Evolutionary conservation across 2,888 invertebrate species (phyloP), one percentile per base, ranked within the genome.

Genomic region (Lasioglossum calceatum): DNA sequence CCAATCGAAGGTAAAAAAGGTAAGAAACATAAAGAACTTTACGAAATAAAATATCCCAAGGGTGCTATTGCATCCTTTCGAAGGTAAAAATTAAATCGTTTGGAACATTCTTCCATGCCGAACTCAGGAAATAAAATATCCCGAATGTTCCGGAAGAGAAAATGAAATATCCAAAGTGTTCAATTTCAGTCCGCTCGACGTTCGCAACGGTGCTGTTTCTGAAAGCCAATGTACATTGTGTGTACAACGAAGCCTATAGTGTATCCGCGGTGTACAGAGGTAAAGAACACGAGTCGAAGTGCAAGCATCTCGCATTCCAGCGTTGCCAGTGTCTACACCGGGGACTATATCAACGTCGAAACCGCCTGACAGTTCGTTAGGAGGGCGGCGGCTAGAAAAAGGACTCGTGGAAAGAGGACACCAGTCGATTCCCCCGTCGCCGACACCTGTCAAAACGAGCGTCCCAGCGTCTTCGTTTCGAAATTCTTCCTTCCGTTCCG

Each of bases 401-500:
- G 50, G 19, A 23, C 61, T 87, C 84, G n/a, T 12, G 44, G 64
- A 77, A 79, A 79, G 79, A 5, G 16, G 54, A 61, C 64, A 71
- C 77, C 44, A n/a, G 71, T 39, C 58, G 70, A 78, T 82, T 83
- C 78, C 67, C 19, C 67, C 61, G 32, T 67, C 36, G 32, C 2
- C 67, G 36, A 67, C 67, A 36, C 70, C 70, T 70, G 70, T 70
- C 70, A 70, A 70, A 70, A 39, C 36, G 39, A 70, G 3, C 70
- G 70, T 42, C 32, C 77, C 61, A 7, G 76, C 87, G 90, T 88
- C 32, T 58, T 32, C 81, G 82, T 87, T 89, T 88, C 89, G 89
- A 90, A 87, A 88, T 87, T 86, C 86, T 89, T 89, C 90, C 90
- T 88, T 87, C 82, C 79, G 77, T 80, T 87, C 67, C 23, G 39